These are phyloP conservation scores for Heliconius charithonia DNA, from an alignment of 2,888 invertebrate genomes.

Conservation along the genomic window DNA sequence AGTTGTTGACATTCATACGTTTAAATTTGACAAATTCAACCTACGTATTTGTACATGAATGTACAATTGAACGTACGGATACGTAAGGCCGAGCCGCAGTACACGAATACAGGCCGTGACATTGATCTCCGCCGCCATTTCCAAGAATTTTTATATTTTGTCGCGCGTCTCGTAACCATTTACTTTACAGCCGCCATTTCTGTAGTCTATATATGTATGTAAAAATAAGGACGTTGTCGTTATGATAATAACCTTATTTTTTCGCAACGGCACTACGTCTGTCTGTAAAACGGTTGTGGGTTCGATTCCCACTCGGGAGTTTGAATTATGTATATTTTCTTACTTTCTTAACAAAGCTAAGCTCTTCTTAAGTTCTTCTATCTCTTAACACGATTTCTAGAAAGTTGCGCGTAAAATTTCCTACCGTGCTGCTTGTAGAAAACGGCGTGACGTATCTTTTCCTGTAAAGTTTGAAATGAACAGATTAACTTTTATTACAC, in stretches of 20 bases:
- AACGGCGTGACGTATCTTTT: no score
- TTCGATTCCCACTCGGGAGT: no score
- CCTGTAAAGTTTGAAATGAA: no score
- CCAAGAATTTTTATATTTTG: constrained; percentile 17
- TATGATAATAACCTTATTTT: background rate
- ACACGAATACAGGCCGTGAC: constrained; percentile 28
- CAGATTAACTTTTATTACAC: no score
- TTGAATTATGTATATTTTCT: no score
- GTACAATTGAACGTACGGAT: background rate
- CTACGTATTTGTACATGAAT: background rate
- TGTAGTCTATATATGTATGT: background rate
- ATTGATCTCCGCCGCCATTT: constrained; percentile 26
- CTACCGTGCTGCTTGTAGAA: no score
- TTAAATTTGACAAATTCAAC: background rate
- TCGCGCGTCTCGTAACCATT: constrained; percentile 11
- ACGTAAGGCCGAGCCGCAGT: constrained; percentile 7
- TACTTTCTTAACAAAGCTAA: no score
- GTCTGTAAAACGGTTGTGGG: no score
- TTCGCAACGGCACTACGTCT: no score
- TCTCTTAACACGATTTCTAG: no score
- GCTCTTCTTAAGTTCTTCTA: no score
- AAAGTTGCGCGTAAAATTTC: no score
- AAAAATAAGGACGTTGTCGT: background rate
- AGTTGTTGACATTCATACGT: background rate
- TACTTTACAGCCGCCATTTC: background rate